A percentile compares a stretch with the other conserved stretches of the same genome.
phyloP scores from a whole-genome alignment of 1,140 invertebrate species.

The Periplaneta americana region DNA sequence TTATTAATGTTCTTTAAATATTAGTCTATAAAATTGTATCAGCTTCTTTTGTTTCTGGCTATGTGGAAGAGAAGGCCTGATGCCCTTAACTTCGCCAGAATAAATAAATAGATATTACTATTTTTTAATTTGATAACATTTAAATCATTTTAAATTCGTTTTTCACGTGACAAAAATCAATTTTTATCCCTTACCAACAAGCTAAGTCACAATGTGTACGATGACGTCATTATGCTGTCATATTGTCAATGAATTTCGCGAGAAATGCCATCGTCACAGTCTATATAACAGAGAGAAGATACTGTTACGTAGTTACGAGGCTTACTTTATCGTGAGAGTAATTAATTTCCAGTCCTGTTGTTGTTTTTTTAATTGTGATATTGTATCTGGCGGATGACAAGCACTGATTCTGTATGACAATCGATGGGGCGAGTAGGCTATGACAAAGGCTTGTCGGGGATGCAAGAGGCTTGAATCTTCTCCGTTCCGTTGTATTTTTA shows the following conservation, averaged over 20 bases:
- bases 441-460: too few relatives aligned
- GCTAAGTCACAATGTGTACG: too few relatives aligned
- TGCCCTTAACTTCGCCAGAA: too few relatives aligned
- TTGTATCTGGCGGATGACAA: not conserved
- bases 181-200: too few relatives aligned
- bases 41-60: too few relatives aligned
- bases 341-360: not conserved
- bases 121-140: too few relatives aligned
- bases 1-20: too few relatives aligned
- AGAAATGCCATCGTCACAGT: not conserved
- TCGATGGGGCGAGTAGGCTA: not conserved
- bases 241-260: not conserved
- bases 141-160: too few relatives aligned
- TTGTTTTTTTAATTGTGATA: not conserved
- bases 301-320: not conserved
- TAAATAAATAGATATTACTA: too few relatives aligned
- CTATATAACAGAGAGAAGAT: not conserved
- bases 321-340: not conserved
- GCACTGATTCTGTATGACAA: not conserved
- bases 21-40: too few relatives aligned
- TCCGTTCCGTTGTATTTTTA: not conserved
- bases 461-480: not conserved
- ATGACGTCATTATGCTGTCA: not conserved
- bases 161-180: too few relatives aligned
- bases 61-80: too few relatives aligned